These are phyloP conservation scores for Choloepus hoffmanni DNA, from an alignment of 2,113 vertebrate genomes.

Conservation along the genomic window DNA sequence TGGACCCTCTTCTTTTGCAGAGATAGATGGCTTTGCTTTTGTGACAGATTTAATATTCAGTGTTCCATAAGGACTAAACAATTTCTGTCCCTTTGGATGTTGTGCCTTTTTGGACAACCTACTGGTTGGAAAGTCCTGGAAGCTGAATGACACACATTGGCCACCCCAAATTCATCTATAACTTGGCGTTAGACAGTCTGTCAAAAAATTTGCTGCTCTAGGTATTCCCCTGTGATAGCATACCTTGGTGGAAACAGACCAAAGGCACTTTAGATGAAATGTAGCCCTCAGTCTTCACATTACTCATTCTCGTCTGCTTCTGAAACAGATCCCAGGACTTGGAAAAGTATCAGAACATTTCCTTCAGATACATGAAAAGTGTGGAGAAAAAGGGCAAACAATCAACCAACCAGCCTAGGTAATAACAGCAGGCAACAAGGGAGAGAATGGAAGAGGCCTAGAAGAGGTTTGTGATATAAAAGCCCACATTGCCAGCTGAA, in stretches of 20 bases:
- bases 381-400: neutral
- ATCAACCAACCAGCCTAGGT: constrained; percentile 37
- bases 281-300: neutral
- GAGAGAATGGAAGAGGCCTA: constrained; percentile 21
- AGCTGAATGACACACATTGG: neutral
- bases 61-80: neutral
- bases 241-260: neutral
- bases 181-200: neutral
- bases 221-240: neutral
- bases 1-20: neutral
- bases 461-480: constrained; percentile 38
- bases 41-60: neutral
- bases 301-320: neutral
- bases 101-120: neutral
- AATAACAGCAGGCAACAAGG: neutral
- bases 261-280: neutral
- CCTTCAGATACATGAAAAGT: neutral
- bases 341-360: constrained; percentile 24
- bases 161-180: neutral
- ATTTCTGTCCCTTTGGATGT: neutral
- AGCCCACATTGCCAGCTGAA: constrained; percentile 59
- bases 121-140: constrained; percentile 9
- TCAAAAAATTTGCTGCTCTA: neutral
- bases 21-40: constrained; percentile 7
- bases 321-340: neutral